Evolutionary conservation across 2,888 invertebrate genomes (phyloP).

Genomic region (Allacma fusca): DNA sequence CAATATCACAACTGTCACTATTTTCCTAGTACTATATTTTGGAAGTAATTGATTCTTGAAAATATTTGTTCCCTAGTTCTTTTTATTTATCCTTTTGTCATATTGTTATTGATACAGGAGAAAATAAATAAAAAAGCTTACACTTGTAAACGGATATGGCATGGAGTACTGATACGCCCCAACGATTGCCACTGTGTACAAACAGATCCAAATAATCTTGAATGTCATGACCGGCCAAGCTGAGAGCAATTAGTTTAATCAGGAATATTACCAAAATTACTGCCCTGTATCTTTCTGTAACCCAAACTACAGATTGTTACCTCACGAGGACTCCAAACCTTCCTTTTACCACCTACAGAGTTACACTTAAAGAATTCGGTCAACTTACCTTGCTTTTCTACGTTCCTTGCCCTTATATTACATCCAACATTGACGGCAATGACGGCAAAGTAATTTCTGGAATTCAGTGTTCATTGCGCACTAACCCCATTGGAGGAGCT

Average conservation of each 20-base stretch:
- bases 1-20: no score
- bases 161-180: not conserved
- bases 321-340: not conserved
- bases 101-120: not conserved
- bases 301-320: no score
- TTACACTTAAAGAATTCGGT: not conserved
- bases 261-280: no score
- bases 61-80: no score
- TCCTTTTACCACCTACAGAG: not conserved
- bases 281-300: no score
- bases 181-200: slow-evolving; percentile 1
- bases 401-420: not conserved
- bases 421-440: not conserved
- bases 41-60: no score
- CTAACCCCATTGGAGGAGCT: not conserved
- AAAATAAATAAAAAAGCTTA: not conserved
- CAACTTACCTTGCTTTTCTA: not conserved
- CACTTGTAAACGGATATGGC: not conserved
- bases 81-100: no score
- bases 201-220: not conserved
- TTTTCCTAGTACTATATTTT: no score
- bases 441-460: slow-evolving; percentile 7
- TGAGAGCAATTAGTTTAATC: not conserved
- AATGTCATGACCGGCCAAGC: not conserved
- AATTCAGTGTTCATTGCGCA: slow-evolving; percentile 8